A percentile compares a stretch with the other conserved stretches of the same genome.
Conservation (phyloP, 2,797 vertebrate species). For the Gadopsis bispinosus region DNA sequence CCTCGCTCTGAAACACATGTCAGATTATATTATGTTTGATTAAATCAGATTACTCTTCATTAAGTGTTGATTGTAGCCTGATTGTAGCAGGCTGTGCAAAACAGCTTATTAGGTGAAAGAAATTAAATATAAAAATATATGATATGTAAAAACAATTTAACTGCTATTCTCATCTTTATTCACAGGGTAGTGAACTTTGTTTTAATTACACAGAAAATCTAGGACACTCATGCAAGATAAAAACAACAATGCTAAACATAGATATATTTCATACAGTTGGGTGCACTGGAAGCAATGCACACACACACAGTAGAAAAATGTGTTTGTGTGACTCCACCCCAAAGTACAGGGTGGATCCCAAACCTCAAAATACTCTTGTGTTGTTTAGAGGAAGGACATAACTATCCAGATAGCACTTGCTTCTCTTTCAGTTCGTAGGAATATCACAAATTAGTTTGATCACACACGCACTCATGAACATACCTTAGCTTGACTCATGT, state of each 20-base stretch:
- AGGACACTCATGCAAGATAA: constrained; percentile 25
- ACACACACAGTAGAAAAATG: constrained; percentile 34
- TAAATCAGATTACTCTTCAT: not conserved
- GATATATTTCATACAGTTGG: constrained; percentile 54
- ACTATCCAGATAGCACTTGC: constrained; percentile 59
- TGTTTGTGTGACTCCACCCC: constrained; percentile 77
- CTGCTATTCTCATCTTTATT: not conserved
- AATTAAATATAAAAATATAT: not conserved
- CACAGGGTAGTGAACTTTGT: not conserved
- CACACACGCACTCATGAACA: not conserved
- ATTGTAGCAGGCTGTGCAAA: not conserved
- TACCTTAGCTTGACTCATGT: not conserved
- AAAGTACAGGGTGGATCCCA: constrained; percentile 84
- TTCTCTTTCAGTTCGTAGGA: constrained; percentile 42
- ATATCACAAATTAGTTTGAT: constrained; percentile 20
- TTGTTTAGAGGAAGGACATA: constrained; percentile 73
- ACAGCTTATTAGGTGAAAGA: not conserved
- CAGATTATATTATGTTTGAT: not conserved
- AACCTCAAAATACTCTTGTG: constrained; percentile 80
- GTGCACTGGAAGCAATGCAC: constrained; percentile 53
- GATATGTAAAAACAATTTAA: not conserved
- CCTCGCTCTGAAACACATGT: constrained; percentile 84
- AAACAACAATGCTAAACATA: constrained; percentile 53
- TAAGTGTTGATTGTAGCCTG: not conserved
- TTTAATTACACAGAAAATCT: not conserved